Conservation (phyloP, 2,888 invertebrate species). For the Acleris cristana region DNA sequence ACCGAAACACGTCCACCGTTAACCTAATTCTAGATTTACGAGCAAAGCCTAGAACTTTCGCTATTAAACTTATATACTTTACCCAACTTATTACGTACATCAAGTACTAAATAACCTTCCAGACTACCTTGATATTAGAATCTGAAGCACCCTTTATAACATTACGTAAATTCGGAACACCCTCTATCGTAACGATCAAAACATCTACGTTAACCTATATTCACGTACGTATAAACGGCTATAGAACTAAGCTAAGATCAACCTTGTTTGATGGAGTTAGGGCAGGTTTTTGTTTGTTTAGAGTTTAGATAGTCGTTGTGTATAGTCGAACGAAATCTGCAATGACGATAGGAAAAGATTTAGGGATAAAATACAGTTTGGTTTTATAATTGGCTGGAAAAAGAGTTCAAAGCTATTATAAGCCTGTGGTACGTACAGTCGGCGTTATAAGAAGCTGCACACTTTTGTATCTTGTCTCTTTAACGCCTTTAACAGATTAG, state of each 20-base stretch:
- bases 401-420: no score
- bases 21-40: no score
- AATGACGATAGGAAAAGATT: constrained; percentile 1
- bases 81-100: no score
- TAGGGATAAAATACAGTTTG: not conserved
- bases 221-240: not conserved
- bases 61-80: no score
- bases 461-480: no score
- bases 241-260: not conserved
- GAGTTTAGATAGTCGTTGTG: no score
- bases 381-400: not conserved
- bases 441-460: no score
- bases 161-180: constrained; percentile 27
- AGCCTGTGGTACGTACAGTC: no score
- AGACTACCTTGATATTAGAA: constrained; percentile 10
- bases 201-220: constrained; percentile 31
- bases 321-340: not conserved
- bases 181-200: constrained; percentile 34
- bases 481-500: no score
- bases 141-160: constrained; percentile 18
- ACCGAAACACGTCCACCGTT: no score
- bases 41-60: no score
- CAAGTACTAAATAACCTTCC: constrained; percentile 11
- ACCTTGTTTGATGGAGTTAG: not conserved
- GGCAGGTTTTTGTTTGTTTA: not conserved